Percentiles rank a stretch among this genome's conserved stretches.
phyloP scores from a whole-genome alignment of 2,888 invertebrate genomes.

The Torymus auratus region DNA sequence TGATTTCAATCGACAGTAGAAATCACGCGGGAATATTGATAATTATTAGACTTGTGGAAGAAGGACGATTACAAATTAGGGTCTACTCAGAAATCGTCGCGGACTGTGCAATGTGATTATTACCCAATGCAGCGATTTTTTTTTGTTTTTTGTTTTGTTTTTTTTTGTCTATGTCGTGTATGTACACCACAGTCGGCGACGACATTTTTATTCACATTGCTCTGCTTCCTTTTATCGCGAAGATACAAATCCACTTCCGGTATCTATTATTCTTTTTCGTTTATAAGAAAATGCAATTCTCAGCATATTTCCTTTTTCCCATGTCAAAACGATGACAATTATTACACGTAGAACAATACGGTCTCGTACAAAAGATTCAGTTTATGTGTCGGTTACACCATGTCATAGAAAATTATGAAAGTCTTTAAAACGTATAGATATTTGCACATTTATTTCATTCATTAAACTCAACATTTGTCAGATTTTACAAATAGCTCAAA shows the following conservation, averaged over 20 bases:
- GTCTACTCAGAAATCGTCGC: neutral
- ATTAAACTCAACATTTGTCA: neutral
- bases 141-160: too few species aligned
- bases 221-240: constrained; percentile 5
- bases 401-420: neutral
- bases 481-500: too few species aligned
- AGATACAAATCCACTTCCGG: neutral
- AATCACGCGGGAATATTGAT: neutral
- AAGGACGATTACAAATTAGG: neutral
- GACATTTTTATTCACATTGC: constrained; percentile 25
- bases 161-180: constrained; percentile 26
- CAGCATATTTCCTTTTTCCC: too few species aligned
- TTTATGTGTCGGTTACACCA: too few species aligned
- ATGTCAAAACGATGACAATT: too few species aligned
- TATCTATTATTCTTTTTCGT: too few species aligned
- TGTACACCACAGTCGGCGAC: constrained; percentile 32
- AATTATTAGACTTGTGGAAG: neutral
- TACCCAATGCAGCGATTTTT: neutral
- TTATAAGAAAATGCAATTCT: too few species aligned
- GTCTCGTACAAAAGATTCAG: too few species aligned
- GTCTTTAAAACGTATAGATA: constrained; percentile 1
- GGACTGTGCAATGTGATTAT: constrained; percentile 4
- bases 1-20: neutral
- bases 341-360: too few species aligned
- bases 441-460: neutral